Base-by-base conservation (phyloP, 2,797 vertebrate genomes). In the Salarias fasciatus region DNA sequence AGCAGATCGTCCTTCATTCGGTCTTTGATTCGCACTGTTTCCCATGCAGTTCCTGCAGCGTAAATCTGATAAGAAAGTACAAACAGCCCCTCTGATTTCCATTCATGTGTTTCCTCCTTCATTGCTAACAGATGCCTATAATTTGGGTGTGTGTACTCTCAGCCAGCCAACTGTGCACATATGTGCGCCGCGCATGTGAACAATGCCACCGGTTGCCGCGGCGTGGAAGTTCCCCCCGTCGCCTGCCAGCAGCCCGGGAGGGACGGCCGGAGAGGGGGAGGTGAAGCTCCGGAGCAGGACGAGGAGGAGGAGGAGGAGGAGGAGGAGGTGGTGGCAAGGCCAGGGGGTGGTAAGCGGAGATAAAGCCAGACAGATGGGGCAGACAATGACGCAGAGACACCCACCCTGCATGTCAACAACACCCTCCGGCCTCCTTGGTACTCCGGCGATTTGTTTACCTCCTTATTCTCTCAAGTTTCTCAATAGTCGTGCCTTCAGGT, bases 161-260 rank as follows among this genome's bases (percentile, higher is more conserved):
- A 24, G 18, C 3, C 18, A 24, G 18, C 24, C 78, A 75, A 78
- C 80, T 80, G 72, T 55, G 74, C 65, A 40, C 77, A 75, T 72
- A 62, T 69, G 66, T 70, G 79, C 14, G 11, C 12, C 8, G 24
- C 53, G 58, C 30, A 76, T 82, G 82, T 13, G 52, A 84, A 90
- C 86, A 88, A 89, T 89, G 86, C 79, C 88, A 90, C 84, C 84
- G 86, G 86, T 91, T 89, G 87, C 85, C 70, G 80, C 46, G 82
- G 75, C n/a, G 71, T 84, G 79, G 82, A 82, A 75, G 79, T 75
- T 63, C 51, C 73, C 73, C 73, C 80, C 79, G 83, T 80, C 24
- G 51, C 43, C 72, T 80, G 88, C 84, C 87, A 87, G 75, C 49
- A 0, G 37, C 72, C 29, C 4, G 74, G 78, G 81, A 72, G 74